Conservation (phyloP, 2,888 invertebrate species). For the Horisme vitalbata region DNA sequence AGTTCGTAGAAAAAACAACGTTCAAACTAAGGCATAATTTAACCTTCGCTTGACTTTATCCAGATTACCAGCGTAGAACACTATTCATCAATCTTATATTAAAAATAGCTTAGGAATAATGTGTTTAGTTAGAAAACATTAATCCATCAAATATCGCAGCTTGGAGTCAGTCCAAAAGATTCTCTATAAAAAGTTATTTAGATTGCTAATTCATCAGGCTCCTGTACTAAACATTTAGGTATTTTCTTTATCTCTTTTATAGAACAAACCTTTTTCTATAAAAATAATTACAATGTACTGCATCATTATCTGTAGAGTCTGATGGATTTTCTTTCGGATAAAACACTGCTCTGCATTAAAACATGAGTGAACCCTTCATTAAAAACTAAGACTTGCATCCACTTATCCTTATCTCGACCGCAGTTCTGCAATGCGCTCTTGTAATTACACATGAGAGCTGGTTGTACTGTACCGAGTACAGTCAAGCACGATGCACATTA, state of each 20-base stretch:
- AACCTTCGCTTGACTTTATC: not conserved
- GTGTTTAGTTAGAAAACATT: conserved; percentile 50
- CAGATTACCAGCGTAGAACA: conserved; percentile 25
- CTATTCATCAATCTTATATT: conserved; percentile 34
- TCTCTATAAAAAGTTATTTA: conserved; percentile 38
- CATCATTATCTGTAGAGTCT: conserved; percentile 6
- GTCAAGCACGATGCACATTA: conserved; percentile 51
- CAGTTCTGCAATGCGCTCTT: conserved; percentile 42
- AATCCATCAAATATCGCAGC: conserved; percentile 47
- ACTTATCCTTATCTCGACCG: conserved; percentile 39
- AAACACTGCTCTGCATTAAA: conserved; percentile 25
- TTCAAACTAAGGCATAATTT: not conserved
- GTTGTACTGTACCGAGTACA: conserved; percentile 48
- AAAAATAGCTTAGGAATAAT: conserved; percentile 42
- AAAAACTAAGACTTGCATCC: conserved; percentile 28
- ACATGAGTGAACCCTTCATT: conserved; percentile 25
- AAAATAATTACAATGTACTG: too few species aligned
- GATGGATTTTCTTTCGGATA: conserved; percentile 13
- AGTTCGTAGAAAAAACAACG: conserved; percentile 2
- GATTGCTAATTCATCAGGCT: conserved; percentile 35
- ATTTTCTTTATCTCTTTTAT: not conserved
- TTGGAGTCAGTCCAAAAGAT: conserved; percentile 51
- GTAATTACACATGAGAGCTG: conserved; percentile 45
- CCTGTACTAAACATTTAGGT: conserved; percentile 14
- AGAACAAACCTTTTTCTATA: not conserved